Percentiles rank a stretch among this genome's conserved stretches.
Evolutionary conservation across 2,797 vertebrate species (phyloP).

Genomic region (Pseudomugil gertrudae): DNA sequence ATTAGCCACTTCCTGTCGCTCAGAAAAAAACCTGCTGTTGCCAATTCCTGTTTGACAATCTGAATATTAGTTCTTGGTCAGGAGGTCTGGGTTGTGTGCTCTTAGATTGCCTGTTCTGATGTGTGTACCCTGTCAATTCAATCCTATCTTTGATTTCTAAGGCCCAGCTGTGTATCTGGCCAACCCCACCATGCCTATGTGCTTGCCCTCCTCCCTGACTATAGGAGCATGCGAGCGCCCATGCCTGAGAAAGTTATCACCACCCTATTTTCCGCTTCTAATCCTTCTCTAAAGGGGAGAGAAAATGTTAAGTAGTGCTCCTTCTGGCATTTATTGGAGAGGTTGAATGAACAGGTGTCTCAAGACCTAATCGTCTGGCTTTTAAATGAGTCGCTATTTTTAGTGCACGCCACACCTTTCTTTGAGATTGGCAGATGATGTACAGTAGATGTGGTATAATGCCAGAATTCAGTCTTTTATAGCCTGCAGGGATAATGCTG

Average conservation of each 20-base stretch:
- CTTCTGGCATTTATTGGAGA: constrained; percentile 62
- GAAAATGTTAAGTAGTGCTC: constrained; percentile 67
- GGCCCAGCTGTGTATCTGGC: constrained; percentile 67
- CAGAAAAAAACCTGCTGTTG: constrained; percentile 69
- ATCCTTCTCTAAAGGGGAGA: constrained; percentile 62
- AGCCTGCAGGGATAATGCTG: constrained; percentile 30
- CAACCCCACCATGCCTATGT: constrained; percentile 51
- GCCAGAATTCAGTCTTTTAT: constrained; percentile 30
- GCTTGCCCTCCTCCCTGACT: constrained; percentile 52
- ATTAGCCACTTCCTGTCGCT: constrained; percentile 76
- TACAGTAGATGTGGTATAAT: constrained; percentile 36
- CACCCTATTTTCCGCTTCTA: constrained; percentile 55
- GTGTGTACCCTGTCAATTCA: constrained; percentile 55
- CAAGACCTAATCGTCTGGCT: constrained; percentile 53
- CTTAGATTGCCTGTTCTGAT: constrained; percentile 71
- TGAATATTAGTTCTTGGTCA: constrained; percentile 77
- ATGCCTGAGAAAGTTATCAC: constrained; percentile 72
- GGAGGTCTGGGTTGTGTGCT: constrained; percentile 58
- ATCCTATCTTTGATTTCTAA: constrained; percentile 70
- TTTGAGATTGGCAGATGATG: constrained; percentile 41
- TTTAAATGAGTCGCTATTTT: constrained; percentile 73
- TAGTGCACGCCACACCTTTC: constrained; percentile 39
- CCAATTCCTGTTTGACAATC: constrained; percentile 76
- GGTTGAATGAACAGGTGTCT: constrained; percentile 71
- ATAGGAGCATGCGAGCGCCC: constrained; percentile 53